Conservation (phyloP, 2,888 invertebrate species). For the Aleiodes testaceus region DNA sequence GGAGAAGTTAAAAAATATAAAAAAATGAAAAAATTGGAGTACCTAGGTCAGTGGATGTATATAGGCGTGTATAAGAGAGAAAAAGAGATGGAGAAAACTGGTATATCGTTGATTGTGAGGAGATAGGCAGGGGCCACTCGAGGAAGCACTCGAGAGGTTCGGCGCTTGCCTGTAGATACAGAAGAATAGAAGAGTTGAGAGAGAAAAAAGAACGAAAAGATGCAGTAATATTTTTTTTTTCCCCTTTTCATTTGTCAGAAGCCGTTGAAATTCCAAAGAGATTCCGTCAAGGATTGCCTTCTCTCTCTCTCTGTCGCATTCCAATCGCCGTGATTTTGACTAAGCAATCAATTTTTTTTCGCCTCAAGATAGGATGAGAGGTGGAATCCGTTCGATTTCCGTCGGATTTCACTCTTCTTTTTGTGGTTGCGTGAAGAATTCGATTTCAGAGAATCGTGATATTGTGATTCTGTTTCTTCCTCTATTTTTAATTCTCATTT, state of each 20-base stretch:
- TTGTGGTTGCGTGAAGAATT: conserved; percentile 22
- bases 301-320: conserved; percentile 30
- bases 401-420: conserved; percentile 7
- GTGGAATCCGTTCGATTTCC: conserved; percentile 35
- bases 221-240: conserved; percentile 20
- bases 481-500: not conserved
- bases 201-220: conserved; percentile 7
- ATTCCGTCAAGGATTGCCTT: conserved; percentile 29
- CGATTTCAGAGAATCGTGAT: conserved; percentile 29
- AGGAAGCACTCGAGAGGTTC: conserved; percentile 39
- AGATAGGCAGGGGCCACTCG: conserved; percentile 44
- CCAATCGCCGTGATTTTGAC: conserved; percentile 41
- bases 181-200: conserved; percentile 18
- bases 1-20: conserved; percentile 9
- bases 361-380: conserved; percentile 33
- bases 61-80: not conserved
- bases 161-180: conserved; percentile 28
- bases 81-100: conserved; percentile 12
- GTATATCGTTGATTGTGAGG: conserved; percentile 41
- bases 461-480: conserved; percentile 29
- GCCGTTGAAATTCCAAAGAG: conserved; percentile 36
- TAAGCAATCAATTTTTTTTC: conserved; percentile 42
- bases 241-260: conserved; percentile 27
- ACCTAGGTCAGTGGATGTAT: not conserved
- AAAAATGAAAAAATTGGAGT: conserved; percentile 25